Percentiles rank a stretch among this genome's conserved stretches.
Evolutionary conservation across 2,797 vertebrate species (phyloP).

Genomic region (Delichon dasypus): DNA sequence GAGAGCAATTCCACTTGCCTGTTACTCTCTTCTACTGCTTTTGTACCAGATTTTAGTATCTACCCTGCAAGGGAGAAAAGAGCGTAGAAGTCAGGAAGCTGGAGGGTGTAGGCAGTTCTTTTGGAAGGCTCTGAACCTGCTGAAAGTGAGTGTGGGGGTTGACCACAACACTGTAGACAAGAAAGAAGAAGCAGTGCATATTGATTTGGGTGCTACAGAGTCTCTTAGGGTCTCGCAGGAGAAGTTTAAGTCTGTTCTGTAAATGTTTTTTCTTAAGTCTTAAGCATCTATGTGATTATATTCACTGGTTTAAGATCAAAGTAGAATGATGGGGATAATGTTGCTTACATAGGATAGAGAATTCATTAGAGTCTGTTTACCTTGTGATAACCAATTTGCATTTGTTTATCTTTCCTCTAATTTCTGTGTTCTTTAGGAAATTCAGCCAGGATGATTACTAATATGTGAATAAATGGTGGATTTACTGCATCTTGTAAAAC

Average conservation of each 20-base stretch:
- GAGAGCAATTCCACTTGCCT: background rate
- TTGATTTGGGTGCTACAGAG: background rate
- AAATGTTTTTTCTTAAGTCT: background rate
- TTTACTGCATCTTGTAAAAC: background rate
- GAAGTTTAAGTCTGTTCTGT: background rate
- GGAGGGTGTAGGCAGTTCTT: background rate
- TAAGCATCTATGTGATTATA: background rate
- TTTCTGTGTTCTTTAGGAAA: background rate
- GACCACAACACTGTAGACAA: background rate
- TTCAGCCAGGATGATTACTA: background rate
- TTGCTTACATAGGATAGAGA: background rate
- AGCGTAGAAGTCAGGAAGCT: background rate
- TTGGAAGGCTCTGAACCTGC: background rate
- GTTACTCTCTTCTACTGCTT: background rate
- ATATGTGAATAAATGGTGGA: slow-evolving; percentile 8
- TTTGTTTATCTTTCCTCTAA: slow-evolving; percentile 40
- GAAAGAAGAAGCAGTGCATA: background rate
- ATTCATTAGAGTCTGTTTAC: slow-evolving; percentile 7
- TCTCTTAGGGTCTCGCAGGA: background rate
- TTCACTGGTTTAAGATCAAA: background rate
- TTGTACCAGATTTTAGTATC: background rate
- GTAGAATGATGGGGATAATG: background rate
- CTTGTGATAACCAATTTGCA: background rate
- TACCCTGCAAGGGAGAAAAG: background rate
- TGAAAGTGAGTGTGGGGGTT: accelerated